Base-by-base conservation (phyloP, 2,797 vertebrate genomes). In the Hippocampus kuda region DNA sequence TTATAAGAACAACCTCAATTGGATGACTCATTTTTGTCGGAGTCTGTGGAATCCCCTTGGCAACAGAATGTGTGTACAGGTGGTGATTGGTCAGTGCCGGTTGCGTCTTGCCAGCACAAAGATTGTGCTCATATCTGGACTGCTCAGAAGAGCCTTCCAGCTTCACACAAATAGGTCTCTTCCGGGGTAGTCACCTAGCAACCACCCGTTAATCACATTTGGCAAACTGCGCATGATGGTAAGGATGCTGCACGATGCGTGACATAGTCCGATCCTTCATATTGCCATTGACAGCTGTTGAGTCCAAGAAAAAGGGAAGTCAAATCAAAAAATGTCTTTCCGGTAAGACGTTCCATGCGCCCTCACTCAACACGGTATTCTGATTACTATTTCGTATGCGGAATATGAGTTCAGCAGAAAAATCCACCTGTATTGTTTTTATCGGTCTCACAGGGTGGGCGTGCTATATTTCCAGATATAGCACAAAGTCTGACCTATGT, bases 151-250 rank as follows among this genome's bases (percentile, higher is more conserved):
- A 79, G 70, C 75, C 22, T n/a, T n/a, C n/a, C 59, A 69, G 72
- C 73, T 69, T 71, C 69, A 54, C 73, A 75, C 79, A 74, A 79
- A 77, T 77, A 73, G 73, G 74, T 80, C 66, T 63, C 75, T 73
- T 80, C 79, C 77, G 77, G 77, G 48, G 74, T 67, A 65, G 87
- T 89, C 83, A 84, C 87, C 86, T 87, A 89, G 88, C 87, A 90
- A 90, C 88, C 77, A 60, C 61, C 72, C 67, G 81, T 82, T 84
- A 82, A 82, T 88, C 79, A 82, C 76, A 79, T 69, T 71, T 83
- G 76, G 76, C 84, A 76, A 86, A 84, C 54, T 11, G 13, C 68
- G 26, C 24, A 74, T 74, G 49, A 63, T 60, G 65, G 62, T 38
- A 65, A 60, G 22, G 72, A 77, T 66, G 77, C 49, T 3, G 60